These are phyloP conservation scores for Intellagama lesueurii DNA, from an alignment of 2,797 vertebrate genomes.

Conservation along the genomic window DNA sequence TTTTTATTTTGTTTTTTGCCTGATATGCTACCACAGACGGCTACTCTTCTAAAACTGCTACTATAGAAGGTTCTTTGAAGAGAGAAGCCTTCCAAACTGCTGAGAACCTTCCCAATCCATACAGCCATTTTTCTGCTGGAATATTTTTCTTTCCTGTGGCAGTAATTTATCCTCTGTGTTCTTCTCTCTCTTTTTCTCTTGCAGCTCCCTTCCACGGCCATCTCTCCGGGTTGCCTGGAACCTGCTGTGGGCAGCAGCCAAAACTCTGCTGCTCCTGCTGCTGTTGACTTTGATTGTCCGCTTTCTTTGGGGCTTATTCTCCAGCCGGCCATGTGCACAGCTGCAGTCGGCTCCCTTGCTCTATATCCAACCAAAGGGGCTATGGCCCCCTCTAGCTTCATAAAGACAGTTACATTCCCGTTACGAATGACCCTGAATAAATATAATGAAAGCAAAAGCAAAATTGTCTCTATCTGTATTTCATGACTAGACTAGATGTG, in stretches of 20 bases:
- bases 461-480: background rate
- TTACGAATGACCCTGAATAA: conserved; percentile 10
- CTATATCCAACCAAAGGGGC: background rate
- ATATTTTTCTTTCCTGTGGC: too few species aligned
- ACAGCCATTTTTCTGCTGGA: background rate
- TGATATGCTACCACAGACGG: too few species aligned
- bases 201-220: background rate
- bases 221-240: background rate
- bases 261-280: background rate
- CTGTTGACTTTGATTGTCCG: background rate
- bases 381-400: background rate
- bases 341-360: background rate
- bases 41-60: too few species aligned
- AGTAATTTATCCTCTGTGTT: background rate
- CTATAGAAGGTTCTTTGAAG: background rate
- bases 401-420: background rate
- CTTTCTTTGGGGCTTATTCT: background rate
- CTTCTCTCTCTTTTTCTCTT: background rate
- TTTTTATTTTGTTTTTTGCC: too few species aligned
- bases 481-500: too few species aligned
- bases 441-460: background rate
- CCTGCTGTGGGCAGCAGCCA: conserved; percentile 24
- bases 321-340: background rate
- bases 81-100: background rate
- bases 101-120: too few species aligned